These are phyloP conservation scores for Spongilla lacustris DNA, from an alignment of 37 sponge, comb jelly and placozoan genomes.

Conservation along the genomic window DNA sequence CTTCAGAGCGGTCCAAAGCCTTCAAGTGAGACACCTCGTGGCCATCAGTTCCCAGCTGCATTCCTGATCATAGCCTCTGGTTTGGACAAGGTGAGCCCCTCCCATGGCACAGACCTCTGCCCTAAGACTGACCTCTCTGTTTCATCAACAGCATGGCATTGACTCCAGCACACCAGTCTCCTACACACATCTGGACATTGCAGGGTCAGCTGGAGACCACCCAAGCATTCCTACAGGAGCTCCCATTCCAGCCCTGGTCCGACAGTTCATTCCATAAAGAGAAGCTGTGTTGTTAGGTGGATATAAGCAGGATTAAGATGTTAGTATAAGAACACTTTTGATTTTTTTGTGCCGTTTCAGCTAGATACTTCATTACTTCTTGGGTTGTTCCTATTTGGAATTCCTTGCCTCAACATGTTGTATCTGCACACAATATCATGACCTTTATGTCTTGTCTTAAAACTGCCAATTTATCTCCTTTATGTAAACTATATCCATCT, in stretches of 20 bases:
- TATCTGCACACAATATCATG: no score
- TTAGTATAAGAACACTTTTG: no score
- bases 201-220: slow-evolving; percentile 33
- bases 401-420: no score
- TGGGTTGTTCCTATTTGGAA: no score
- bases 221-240: slow-evolving; percentile 45
- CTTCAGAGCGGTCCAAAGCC: slow-evolving; percentile 52
- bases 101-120: no score
- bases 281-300: no score
- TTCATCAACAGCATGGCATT: neutral
- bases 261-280: slow-evolving; percentile 23
- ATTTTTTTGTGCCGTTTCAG: no score
- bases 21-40: slow-evolving; percentile 50
- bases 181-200: neutral
- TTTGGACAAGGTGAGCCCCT: slow-evolving; percentile 43
- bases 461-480: no score
- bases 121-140: neutral
- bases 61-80: slow-evolving; percentile 54
- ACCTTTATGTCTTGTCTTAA: no score
- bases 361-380: no score
- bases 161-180: neutral
- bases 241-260: slow-evolving; percentile 38
- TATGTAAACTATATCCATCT: no score
- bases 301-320: no score
- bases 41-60: slow-evolving; percentile 71